A percentile compares a stretch with the other conserved stretches of the same genome.
phyloP scores from a whole-genome alignment of 2,888 invertebrate species.

The Hypena proboscidalis region DNA sequence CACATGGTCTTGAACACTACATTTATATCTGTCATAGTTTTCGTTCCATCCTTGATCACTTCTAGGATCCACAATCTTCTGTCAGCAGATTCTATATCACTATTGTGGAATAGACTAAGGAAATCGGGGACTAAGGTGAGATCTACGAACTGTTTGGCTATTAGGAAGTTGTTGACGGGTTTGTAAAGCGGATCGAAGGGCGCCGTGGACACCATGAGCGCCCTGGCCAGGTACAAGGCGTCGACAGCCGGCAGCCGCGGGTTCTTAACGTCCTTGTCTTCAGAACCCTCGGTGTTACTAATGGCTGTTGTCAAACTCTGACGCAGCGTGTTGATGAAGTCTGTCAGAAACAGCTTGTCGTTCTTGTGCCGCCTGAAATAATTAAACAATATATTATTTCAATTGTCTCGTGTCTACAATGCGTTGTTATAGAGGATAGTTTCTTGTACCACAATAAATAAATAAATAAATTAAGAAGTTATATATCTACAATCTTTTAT shows the following conservation, averaged over 20 bases:
- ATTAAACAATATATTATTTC: slow-evolving; percentile 23
- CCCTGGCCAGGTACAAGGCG: slow-evolving; percentile 89
- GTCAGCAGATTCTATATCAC: slow-evolving; percentile 88
- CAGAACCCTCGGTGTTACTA: slow-evolving; percentile 39
- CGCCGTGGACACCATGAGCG: slow-evolving; percentile 89
- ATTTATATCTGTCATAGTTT: slow-evolving; percentile 90
- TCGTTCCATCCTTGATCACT: slow-evolving; percentile 90
- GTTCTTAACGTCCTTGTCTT: slow-evolving; percentile 52
- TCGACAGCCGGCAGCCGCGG: slow-evolving; percentile 86
- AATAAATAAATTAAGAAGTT: too few relatives aligned
- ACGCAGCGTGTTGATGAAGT: slow-evolving; percentile 88
- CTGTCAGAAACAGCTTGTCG: slow-evolving; percentile 88
- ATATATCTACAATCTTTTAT: too few relatives aligned
- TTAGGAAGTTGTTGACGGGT: slow-evolving; percentile 91
- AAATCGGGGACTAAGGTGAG: slow-evolving; percentile 94
- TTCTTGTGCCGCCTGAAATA: slow-evolving; percentile 82
- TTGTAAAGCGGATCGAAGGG: slow-evolving; percentile 91
- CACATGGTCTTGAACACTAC: slow-evolving; percentile 90
- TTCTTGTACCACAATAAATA: too few relatives aligned
- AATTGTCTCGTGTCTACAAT: too few relatives aligned
- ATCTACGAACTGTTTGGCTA: slow-evolving; percentile 91
- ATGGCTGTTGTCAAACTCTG: slow-evolving; percentile 83
- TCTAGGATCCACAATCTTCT: slow-evolving; percentile 92
- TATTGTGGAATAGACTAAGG: slow-evolving; percentile 92
- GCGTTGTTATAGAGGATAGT: too few relatives aligned